Evolutionary conservation across 2,113 vertebrate species (phyloP).

Genomic region (Salminus brasiliensis): DNA sequence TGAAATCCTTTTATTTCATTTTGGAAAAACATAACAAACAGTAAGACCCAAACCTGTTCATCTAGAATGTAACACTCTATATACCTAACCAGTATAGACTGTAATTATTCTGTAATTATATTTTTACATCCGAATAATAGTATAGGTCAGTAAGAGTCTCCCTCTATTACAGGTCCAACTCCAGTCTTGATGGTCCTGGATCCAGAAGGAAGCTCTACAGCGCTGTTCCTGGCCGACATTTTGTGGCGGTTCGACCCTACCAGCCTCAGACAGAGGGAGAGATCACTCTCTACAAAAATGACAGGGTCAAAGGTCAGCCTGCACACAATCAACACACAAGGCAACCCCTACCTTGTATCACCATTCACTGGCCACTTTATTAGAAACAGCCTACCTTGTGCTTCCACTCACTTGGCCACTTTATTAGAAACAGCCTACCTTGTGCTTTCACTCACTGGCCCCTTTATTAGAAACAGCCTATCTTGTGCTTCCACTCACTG

Average conservation of each 20-base stretch:
- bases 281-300: slow-evolving; percentile 90
- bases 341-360: not conserved
- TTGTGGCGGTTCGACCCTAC: slow-evolving; percentile 88
- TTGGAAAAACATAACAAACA: too few species aligned
- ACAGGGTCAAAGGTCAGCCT: slow-evolving; percentile 91
- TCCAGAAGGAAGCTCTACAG: slow-evolving; percentile 93
- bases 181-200: slow-evolving; percentile 78
- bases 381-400: not conserved
- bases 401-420: not conserved
- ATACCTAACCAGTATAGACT: too few species aligned
- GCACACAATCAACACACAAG: not conserved
- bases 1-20: too few species aligned
- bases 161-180: slow-evolving; percentile 66
- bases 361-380: not conserved
- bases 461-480: not conserved
- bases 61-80: too few species aligned
- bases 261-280: slow-evolving; percentile 90
- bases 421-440: not conserved
- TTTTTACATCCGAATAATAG: too few species aligned
- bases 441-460: not conserved
- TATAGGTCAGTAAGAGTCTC: not conserved
- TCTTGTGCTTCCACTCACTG: too few species aligned
- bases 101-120: too few species aligned
- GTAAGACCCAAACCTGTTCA: too few species aligned
- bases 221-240: slow-evolving; percentile 90